phyloP scores from a whole-genome alignment of 2,797 vertebrate species.

The Capromys pilorides region DNA sequence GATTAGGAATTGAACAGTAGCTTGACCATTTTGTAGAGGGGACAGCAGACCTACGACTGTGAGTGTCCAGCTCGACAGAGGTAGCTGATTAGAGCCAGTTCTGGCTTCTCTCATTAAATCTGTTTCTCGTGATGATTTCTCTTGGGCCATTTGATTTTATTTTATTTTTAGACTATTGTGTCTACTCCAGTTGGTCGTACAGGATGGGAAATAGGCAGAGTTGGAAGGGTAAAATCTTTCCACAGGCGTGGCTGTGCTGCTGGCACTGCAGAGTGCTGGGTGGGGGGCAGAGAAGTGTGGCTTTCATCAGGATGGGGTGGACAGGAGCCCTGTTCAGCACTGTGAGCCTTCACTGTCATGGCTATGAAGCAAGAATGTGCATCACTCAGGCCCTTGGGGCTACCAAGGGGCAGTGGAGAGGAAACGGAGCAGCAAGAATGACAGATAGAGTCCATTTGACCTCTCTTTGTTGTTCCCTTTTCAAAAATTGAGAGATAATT shows the following conservation, averaged over 20 bases:
- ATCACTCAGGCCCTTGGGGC: neutral
- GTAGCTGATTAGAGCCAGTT: neutral
- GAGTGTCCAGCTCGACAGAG: neutral
- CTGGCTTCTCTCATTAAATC: neutral
- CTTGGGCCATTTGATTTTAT: neutral
- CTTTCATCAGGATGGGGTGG: neutral
- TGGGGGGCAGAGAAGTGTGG: neutral
- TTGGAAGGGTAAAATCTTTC: neutral
- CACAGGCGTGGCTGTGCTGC: neutral
- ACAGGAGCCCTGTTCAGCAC: neutral
- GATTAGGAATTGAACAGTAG: neutral
- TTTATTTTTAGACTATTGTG: neutral
- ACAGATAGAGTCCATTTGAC: neutral
- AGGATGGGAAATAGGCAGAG: neutral
- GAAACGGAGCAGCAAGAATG: neutral
- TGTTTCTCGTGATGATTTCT: neutral
- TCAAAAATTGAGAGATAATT: neutral
- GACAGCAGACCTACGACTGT: neutral
- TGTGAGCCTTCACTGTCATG: fast-evolving
- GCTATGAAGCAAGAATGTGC: neutral
- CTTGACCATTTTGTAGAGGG: neutral
- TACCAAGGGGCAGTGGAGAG: neutral
- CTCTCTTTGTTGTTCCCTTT: neutral
- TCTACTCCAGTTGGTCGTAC: neutral
- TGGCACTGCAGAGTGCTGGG: neutral